Conservation (phyloP, 2,888 invertebrate genomes). For the Prenolepis imparis region DNA sequence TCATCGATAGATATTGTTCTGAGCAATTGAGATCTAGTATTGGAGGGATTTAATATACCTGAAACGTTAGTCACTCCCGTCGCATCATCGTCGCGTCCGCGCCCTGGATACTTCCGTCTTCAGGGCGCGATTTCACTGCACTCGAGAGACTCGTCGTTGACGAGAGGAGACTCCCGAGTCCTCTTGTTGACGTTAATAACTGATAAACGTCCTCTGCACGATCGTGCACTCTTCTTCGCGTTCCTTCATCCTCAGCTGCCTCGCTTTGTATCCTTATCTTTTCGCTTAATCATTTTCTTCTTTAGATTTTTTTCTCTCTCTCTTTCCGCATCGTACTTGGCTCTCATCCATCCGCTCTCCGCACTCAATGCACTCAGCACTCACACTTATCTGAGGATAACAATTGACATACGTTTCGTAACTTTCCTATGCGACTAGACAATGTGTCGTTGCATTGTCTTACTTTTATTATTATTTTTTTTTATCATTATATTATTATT, state of each 20-base stretch:
- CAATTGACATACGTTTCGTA: constrained; percentile 85
- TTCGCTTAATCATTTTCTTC: constrained; percentile 25
- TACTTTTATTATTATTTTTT: constrained; percentile 52
- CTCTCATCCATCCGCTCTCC: constrained; percentile 63
- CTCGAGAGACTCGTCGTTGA: neutral
- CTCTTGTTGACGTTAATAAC: constrained; percentile 1
- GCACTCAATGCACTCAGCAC: constrained; percentile 77
- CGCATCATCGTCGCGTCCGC: constrained; percentile 25
- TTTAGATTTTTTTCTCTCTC: constrained; percentile 33
- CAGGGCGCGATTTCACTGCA: constrained; percentile 48
- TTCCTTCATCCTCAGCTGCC: constrained; percentile 1
- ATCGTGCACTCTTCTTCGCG: neutral
- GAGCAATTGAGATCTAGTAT: constrained; percentile 83
- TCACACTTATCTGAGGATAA: constrained; percentile 82
- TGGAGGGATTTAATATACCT: constrained; percentile 81
- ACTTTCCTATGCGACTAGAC: constrained; percentile 83
- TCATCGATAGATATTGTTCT: constrained; percentile 75
- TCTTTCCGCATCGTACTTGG: constrained; percentile 44
- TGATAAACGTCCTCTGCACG: neutral
- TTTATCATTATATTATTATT: constrained; percentile 39
- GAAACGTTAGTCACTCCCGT: constrained; percentile 71
- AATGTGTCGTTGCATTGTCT: constrained; percentile 70
- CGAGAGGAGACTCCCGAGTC: neutral
- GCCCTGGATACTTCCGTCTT: constrained; percentile 26
- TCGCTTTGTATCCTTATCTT: neutral